These are phyloP conservation scores for Ceramica pisi DNA, from an alignment of 2,888 invertebrate genomes.

Conservation along the genomic window DNA sequence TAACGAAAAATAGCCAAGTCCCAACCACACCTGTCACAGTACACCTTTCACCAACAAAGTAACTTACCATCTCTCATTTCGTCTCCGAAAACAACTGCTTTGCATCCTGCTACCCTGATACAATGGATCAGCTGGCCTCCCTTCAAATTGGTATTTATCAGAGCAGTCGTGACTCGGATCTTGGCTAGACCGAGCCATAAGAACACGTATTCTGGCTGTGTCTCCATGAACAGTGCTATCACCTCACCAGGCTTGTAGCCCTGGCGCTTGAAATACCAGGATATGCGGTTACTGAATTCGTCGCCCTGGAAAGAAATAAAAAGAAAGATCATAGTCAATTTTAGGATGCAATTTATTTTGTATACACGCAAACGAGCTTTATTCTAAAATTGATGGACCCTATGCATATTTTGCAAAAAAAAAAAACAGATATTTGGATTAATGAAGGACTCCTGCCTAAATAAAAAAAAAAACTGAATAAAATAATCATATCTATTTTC, in stretches of 20 bases:
- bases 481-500: no score
- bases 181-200: slow-evolving; percentile 98
- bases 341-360: no score
- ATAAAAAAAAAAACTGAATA: no score
- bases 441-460: not conserved
- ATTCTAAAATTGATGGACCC: no score
- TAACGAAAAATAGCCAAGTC: no score
- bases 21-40: no score
- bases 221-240: slow-evolving; percentile 97
- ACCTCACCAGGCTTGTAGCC: slow-evolving; percentile 94
- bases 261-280: slow-evolving; percentile 89
- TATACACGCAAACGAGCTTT: no score
- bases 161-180: slow-evolving; percentile 94
- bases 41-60: not conserved
- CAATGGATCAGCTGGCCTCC: slow-evolving; percentile 95
- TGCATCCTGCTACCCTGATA: slow-evolving; percentile 94
- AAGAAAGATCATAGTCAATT: no score
- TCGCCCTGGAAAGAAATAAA: slow-evolving; percentile 85
- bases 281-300: slow-evolving; percentile 90
- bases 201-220: slow-evolving; percentile 96
- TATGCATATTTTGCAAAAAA: no score
- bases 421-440: no score
- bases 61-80: slow-evolving; percentile 89
- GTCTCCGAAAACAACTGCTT: slow-evolving; percentile 94
- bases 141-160: slow-evolving; percentile 97